These are phyloP conservation scores for Carcharodon carcharias DNA, from an alignment of 2,797 vertebrate species.

Conservation along the genomic window DNA sequence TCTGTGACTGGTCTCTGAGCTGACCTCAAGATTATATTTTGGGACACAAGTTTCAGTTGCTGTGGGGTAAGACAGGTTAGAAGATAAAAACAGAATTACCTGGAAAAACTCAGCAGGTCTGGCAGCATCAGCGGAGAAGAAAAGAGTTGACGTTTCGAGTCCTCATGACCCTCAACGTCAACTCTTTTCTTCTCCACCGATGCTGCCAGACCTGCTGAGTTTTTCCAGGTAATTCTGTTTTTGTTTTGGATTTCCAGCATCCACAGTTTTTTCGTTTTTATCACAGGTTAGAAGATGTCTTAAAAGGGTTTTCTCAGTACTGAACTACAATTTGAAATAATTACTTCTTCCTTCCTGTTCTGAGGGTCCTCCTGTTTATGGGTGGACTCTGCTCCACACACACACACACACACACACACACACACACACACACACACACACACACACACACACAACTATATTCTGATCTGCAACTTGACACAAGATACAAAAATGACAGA, in stretches of 20 bases:
- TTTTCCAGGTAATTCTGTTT: no score
- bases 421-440: neutral
- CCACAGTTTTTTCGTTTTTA: no score
- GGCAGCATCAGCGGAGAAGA: no score
- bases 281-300: neutral
- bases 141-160: no score
- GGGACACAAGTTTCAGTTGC: neutral
- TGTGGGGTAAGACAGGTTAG: neutral
- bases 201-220: no score
- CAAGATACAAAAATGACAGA: neutral
- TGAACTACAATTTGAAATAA: neutral
- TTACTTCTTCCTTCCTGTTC: neutral
- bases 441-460: neutral
- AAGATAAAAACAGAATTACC: no score
- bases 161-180: no score
- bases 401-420: neutral
- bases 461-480: conserved; percentile 22
- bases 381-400: neutral
- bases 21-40: neutral
- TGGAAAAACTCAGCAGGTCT: no score
- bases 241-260: no score
- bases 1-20: neutral
- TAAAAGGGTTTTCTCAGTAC: neutral
- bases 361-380: conserved; percentile 2
- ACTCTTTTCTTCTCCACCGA: no score